Evolutionary conservation across 2,888 invertebrate species (phyloP).

Genomic region (Villa cingulata): DNA sequence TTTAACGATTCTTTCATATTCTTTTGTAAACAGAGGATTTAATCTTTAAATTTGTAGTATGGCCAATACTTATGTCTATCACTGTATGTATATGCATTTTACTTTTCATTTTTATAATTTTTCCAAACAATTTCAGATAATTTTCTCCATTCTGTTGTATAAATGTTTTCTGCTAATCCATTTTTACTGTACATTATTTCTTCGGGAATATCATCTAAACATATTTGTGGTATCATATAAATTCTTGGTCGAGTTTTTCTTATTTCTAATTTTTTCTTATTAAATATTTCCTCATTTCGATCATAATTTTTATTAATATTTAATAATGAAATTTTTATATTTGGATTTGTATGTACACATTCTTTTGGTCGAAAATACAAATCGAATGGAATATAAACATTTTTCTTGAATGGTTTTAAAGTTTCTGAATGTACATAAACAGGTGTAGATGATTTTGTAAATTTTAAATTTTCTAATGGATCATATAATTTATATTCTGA

Average conservation of each 20-base stretch:
- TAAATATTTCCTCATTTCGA: slow-evolving; percentile 9
- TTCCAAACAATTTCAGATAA: slow-evolving; percentile 6
- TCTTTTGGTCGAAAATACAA: slow-evolving; percentile 12
- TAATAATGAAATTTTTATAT: slow-evolving; percentile 8
- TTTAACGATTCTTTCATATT: too few species aligned
- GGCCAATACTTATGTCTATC: too few species aligned
- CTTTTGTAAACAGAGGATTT: not conserved
- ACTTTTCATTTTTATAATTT: not conserved
- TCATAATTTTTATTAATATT: not conserved
- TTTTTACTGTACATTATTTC: slow-evolving; percentile 13
- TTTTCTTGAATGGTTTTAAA: slow-evolving; percentile 11
- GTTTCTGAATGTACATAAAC: slow-evolving; percentile 15
- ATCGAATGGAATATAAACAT: slow-evolving; percentile 14
- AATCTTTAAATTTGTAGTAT: too few species aligned
- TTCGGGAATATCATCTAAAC: slow-evolving; percentile 14
- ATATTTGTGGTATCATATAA: slow-evolving; percentile 16
- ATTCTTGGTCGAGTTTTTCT: slow-evolving; percentile 12
- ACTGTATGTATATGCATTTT: not conserved
- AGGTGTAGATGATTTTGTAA: slow-evolving; percentile 2
- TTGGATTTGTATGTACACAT: slow-evolving; percentile 12
- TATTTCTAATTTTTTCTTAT: slow-evolving; percentile 11
- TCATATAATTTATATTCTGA: not conserved
- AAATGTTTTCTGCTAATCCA: slow-evolving; percentile 15
- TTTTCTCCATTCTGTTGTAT: slow-evolving; percentile 17
- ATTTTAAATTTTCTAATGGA: not conserved